phyloP scores from a whole-genome alignment of 2,113 vertebrate genomes.

The Bufo bufo region DNA sequence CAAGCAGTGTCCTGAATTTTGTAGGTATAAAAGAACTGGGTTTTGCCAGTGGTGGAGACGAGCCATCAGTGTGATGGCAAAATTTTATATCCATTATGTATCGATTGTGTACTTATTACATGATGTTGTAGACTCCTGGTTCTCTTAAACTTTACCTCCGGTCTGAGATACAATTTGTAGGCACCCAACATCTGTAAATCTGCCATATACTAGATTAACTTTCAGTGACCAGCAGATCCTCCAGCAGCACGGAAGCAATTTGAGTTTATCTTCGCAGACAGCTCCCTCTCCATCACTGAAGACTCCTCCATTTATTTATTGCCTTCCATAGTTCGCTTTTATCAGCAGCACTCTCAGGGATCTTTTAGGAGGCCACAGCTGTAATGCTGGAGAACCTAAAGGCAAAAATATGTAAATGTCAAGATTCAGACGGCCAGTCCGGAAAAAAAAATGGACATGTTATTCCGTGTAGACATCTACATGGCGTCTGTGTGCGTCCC shows the following conservation, averaged over 20 bases:
- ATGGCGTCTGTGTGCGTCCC: too few species aligned
- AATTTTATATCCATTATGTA: too few species aligned
- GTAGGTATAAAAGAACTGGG: too few species aligned
- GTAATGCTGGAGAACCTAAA: background rate
- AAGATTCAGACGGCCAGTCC: too few species aligned
- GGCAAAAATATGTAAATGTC: too few species aligned
- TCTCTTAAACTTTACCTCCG: background rate
- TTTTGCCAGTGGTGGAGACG: too few species aligned
- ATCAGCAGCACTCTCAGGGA: background rate
- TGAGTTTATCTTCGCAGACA: background rate
- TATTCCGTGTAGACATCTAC: too few species aligned
- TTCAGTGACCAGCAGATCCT: background rate
- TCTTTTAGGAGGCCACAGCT: background rate
- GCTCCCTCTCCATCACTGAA: background rate
- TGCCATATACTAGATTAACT: background rate
- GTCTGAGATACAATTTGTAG: background rate
- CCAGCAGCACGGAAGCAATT: background rate
- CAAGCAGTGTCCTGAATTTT: too few species aligned
- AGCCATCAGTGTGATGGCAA: too few species aligned
- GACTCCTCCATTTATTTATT: background rate
- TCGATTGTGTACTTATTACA: too few species aligned
- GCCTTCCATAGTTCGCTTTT: background rate
- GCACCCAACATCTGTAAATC: background rate
- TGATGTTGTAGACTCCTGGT: too few species aligned
- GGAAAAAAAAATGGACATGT: too few species aligned